These are phyloP conservation scores for Hecatera dysodea DNA, from an alignment of 2,888 invertebrate genomes.

Conservation along the genomic window DNA sequence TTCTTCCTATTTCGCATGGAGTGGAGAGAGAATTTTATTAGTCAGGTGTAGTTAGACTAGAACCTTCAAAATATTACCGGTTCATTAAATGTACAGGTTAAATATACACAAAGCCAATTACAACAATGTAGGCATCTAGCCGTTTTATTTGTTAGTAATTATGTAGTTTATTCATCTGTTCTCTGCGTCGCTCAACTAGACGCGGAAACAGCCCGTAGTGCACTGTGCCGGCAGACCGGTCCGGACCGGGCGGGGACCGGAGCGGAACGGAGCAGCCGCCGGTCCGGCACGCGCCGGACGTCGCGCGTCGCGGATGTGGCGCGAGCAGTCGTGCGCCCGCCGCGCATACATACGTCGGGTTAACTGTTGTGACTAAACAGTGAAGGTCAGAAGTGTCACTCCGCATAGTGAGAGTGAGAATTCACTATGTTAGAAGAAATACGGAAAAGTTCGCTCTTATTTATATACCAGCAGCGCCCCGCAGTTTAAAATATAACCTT, in stretches of 20 bases:
- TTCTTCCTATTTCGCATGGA: too few species aligned
- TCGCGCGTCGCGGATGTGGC: constrained; percentile 11
- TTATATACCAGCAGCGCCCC: too few species aligned
- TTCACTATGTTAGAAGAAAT: neutral
- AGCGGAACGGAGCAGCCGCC: neutral
- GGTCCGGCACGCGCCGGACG: constrained; percentile 2
- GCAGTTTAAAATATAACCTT: too few species aligned
- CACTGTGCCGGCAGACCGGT: constrained; percentile 34
- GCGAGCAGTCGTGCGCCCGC: neutral
- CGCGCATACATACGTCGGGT: constrained; percentile 5
- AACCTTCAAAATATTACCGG: neutral
- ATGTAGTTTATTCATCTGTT: constrained; percentile 39
- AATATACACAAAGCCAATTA: constrained; percentile 21
- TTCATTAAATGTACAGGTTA: neutral
- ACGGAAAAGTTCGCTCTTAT: too few species aligned
- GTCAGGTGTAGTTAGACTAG: too few species aligned
- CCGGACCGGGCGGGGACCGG: constrained; percentile 1
- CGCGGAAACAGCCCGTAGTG: constrained; percentile 61
- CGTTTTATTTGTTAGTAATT: constrained; percentile 54
- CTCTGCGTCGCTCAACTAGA: constrained; percentile 61
- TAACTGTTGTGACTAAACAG: neutral
- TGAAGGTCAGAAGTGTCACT: constrained; percentile 9
- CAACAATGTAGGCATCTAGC: constrained; percentile 16
- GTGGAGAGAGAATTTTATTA: too few species aligned
- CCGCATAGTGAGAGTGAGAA: neutral